Conservation (phyloP, 1,140 invertebrate genomes). For the Melipona quadrifasciata region DNA sequence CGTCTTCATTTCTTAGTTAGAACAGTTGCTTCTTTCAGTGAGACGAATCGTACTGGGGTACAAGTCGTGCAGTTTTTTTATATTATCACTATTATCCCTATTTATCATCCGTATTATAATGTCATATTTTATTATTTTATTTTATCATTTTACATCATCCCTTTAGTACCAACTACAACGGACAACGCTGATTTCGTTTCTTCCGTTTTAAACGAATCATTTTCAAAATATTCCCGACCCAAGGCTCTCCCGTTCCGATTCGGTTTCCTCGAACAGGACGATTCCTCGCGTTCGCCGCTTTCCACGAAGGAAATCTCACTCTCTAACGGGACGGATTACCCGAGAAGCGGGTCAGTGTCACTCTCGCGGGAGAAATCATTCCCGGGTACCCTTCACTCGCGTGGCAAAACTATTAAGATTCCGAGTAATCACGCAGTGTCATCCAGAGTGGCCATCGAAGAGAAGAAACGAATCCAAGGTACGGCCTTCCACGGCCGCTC, state of each 20-base stretch:
- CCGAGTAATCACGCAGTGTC: constrained; percentile 39
- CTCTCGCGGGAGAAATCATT: constrained; percentile 53
- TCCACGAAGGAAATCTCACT: constrained; percentile 23
- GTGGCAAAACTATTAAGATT: constrained; percentile 57
- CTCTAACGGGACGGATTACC: constrained; percentile 35
- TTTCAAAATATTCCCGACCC: neutral
- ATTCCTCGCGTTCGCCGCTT: neutral
- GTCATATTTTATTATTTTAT: too few relatives aligned
- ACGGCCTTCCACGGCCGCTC: neutral
- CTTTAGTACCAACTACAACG: too few relatives aligned
- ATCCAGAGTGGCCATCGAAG: constrained; percentile 31
- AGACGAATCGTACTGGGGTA: too few relatives aligned
- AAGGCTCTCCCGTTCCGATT: neutral
- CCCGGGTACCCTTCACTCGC: constrained; percentile 49
- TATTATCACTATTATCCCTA: too few relatives aligned
- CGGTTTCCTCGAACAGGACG: neutral
- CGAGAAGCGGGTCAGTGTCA: constrained; percentile 51
- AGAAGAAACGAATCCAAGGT: constrained; percentile 46
- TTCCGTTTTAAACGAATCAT: neutral
- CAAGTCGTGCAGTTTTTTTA: too few relatives aligned
- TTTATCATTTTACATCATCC: too few relatives aligned
- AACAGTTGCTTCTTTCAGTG: too few relatives aligned
- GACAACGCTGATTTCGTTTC: too few relatives aligned
- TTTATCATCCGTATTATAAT: too few relatives aligned
- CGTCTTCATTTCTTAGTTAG: too few relatives aligned